These are phyloP conservation scores for Lycaena phlaeas DNA, from an alignment of 2,888 invertebrate species.

Conservation along the genomic window DNA sequence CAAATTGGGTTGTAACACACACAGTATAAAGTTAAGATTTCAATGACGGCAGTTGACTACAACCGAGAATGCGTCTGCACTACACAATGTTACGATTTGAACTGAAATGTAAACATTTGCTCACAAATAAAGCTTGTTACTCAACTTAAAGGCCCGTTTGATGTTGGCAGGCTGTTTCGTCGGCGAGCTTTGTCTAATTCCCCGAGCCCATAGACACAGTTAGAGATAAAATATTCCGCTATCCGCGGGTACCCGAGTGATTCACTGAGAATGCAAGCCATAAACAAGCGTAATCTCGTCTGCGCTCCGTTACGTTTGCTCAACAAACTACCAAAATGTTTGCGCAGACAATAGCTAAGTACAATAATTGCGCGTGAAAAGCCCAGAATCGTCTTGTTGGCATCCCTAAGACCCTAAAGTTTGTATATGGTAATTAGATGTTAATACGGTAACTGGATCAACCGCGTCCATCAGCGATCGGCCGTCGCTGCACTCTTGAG, in stretches of 20 bases:
- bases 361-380: conserved; percentile 65
- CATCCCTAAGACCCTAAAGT: conserved; percentile 63
- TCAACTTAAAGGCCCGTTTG: not conserved
- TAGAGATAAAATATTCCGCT: conserved; percentile 18
- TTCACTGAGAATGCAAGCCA: conserved; percentile 30
- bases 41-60: too few relatives aligned
- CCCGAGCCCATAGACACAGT: conserved; percentile 17
- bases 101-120: not conserved
- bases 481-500: conserved; percentile 39
- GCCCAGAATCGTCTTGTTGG: conserved; percentile 38
- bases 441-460: conserved; percentile 66
- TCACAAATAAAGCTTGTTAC: not conserved
- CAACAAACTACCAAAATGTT: conserved; percentile 51
- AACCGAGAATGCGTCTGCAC: too few relatives aligned
- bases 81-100: too few relatives aligned
- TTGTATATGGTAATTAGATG: conserved; percentile 68
- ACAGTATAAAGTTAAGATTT: too few relatives aligned
- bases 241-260: conserved; percentile 22
- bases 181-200: conserved; percentile 24
- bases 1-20: too few relatives aligned
- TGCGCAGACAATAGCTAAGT: conserved; percentile 63
- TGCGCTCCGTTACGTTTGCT: conserved; percentile 57
- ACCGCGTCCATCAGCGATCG: conserved; percentile 39
- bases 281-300: conserved; percentile 62
- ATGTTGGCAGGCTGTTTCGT: conserved; percentile 22